Conservation (phyloP, 2,888 invertebrate genomes). For the Euspilapteryx auroguttella region DNA sequence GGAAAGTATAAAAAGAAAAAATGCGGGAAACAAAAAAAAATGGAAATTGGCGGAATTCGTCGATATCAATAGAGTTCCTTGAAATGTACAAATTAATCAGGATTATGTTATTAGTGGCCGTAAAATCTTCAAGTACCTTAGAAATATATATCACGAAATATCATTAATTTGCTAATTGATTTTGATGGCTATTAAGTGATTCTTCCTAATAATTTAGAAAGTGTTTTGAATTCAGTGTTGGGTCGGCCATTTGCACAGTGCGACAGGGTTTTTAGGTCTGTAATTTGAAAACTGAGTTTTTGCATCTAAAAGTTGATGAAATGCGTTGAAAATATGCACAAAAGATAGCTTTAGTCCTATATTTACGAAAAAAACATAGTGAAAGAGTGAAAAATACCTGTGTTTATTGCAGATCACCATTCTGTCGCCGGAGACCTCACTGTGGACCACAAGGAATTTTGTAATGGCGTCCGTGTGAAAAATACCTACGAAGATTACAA, state of each 20-base stretch:
- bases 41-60: too few species aligned
- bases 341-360: conserved; percentile 23
- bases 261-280: conserved; percentile 66
- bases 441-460: conserved; percentile 46
- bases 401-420: conserved; percentile 55
- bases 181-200: too few species aligned
- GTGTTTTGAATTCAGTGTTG: conserved; percentile 66
- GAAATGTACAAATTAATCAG: too few species aligned
- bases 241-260: conserved; percentile 73
- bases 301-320: conserved; percentile 46
- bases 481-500: conserved; percentile 32
- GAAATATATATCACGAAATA: too few species aligned
- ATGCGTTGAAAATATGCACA: conserved; percentile 39
- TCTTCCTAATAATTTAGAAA: conserved; percentile 24
- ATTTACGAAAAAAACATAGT: conserved; percentile 30
- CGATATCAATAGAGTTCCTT: too few species aligned
- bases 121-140: too few species aligned
- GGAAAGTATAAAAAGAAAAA: too few species aligned
- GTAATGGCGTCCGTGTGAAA: conserved; percentile 51
- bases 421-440: conserved; percentile 53
- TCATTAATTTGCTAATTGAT: conserved; percentile 10
- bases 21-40: too few species aligned
- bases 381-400: conserved; percentile 46
- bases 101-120: too few species aligned
- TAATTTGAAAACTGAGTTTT: conserved; percentile 42